phyloP scores from a whole-genome alignment of 2,888 invertebrate genomes.

The Allygus modestus region DNA sequence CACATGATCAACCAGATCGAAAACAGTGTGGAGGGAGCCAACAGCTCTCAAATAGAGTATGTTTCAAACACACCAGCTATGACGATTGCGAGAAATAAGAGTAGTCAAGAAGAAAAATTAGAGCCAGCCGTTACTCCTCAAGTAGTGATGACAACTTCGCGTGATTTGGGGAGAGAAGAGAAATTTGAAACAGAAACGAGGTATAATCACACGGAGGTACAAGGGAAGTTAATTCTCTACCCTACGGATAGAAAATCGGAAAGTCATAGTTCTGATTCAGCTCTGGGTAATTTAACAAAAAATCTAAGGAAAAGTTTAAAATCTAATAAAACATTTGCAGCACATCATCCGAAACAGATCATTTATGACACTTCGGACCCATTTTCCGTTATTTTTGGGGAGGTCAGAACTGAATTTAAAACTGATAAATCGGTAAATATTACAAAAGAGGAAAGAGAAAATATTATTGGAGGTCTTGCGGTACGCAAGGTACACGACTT shows the following conservation, averaged over 20 bases:
- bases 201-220: conserved; percentile 28
- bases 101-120: not conserved
- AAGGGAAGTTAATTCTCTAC: conserved; percentile 43
- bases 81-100: not conserved
- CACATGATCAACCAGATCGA: conserved; percentile 58
- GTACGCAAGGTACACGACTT: conserved; percentile 30
- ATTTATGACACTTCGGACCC: conserved; percentile 59
- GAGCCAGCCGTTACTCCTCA: not conserved
- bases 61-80: not conserved
- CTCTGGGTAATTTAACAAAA: conserved; percentile 42
- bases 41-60: not conserved
- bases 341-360: conserved; percentile 30
- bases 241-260: conserved; percentile 27
- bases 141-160: not conserved
- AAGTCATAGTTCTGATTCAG: not conserved
- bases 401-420: conserved; percentile 55
- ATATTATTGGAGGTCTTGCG: conserved; percentile 42
- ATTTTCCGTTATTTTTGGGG: conserved; percentile 60
- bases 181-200: not conserved
- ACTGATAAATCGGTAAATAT: conserved; percentile 47
- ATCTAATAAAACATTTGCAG: not conserved
- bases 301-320: conserved; percentile 41
- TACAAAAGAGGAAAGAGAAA: conserved; percentile 46
- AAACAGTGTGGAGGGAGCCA: conserved; percentile 39
- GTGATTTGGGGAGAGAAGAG: not conserved